Base-by-base conservation (phyloP, 2,888 invertebrate genomes). In the Myopa tessellatipennis region DNA sequence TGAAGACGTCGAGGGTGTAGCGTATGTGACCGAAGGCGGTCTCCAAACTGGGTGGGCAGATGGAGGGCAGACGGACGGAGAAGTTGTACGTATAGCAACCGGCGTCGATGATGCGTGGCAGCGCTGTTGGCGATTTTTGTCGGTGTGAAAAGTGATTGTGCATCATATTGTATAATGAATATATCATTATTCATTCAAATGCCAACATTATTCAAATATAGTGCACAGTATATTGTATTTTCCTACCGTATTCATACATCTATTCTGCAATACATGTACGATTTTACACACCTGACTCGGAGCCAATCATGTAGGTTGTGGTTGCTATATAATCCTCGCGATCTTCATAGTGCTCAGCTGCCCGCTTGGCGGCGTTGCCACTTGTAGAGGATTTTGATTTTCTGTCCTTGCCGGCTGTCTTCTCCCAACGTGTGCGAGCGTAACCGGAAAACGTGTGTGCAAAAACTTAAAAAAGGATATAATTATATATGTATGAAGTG, bases 271-370 rank as follows among this genome's bases (percentile, higher is more conserved):
- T 8, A 63, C 38, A 60, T 16, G 26, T 67, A 10, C n/a, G 36
- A 1, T 55, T 34, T 71, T 55, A n/a, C 77, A 77, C 78, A 80
- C 84, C 83, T 67, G 81, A 82, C 74, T 87, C 87, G 3, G 88
- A 88, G 34, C 88, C 88, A 4, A 87, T 77, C 65, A 88, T 84
- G 45, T 85, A 88, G 40, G 84, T 86, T 4, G 84, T 84, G 16
- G 83, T 86, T 2, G 85, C 83, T 63, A 88, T 82, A 78, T 85
- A 88, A 77, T 88, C 88, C 65, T 85, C 83, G 4, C 87, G 85
- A 58, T 84, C 83, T 68, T 83, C 79, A 58, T 82, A 82, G 45
- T 79, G 78, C 1, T 74, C 65, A 8, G 68, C 40, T 0, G 73
- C 69, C 36, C 75, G 78, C 14, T n/a, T 36, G 5, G 16, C 68